These are phyloP conservation scores for Poeciliopsis retropinna DNA, from an alignment of 2,113 vertebrate species.

Conservation along the genomic window DNA sequence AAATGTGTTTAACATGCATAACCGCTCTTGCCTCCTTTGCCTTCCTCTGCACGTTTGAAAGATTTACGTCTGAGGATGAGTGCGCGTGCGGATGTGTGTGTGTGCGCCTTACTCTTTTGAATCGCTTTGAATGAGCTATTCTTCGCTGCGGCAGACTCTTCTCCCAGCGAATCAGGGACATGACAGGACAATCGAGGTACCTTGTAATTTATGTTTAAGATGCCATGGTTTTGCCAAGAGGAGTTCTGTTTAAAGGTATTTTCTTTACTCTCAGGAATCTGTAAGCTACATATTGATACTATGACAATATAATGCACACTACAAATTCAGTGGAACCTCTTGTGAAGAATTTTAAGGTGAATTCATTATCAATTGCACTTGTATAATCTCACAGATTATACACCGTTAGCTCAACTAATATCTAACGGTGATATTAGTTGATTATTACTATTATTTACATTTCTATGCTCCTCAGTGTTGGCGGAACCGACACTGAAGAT, in stretches of 20 bases:
- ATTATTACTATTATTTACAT: too few relatives aligned
- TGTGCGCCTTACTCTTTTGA: slow-evolving; percentile 46
- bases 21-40: slow-evolving; percentile 27
- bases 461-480: too few relatives aligned
- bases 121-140: slow-evolving; percentile 67
- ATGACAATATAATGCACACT: slow-evolving; percentile 51
- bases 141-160: slow-evolving; percentile 49
- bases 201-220: slow-evolving; percentile 75
- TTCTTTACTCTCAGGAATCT: slow-evolving; percentile 62
- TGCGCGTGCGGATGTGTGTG: neutral
- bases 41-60: slow-evolving; percentile 47
- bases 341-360: neutral
- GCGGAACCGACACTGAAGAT: too few relatives aligned
- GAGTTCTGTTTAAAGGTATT: slow-evolving; percentile 63
- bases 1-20: slow-evolving; percentile 67
- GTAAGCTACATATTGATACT: slow-evolving; percentile 67
- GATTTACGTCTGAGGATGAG: slow-evolving; percentile 61
- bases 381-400: too few relatives aligned
- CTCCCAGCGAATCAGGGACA: slow-evolving; percentile 65
- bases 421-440: too few relatives aligned
- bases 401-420: too few relatives aligned
- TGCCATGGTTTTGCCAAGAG: slow-evolving; percentile 48
- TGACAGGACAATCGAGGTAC: slow-evolving; percentile 68
- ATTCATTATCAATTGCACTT: neutral
- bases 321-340: neutral